phyloP scores from a whole-genome alignment of 64 coral and sea anemone genomes.

The Astreopora myriophthalma region DNA sequence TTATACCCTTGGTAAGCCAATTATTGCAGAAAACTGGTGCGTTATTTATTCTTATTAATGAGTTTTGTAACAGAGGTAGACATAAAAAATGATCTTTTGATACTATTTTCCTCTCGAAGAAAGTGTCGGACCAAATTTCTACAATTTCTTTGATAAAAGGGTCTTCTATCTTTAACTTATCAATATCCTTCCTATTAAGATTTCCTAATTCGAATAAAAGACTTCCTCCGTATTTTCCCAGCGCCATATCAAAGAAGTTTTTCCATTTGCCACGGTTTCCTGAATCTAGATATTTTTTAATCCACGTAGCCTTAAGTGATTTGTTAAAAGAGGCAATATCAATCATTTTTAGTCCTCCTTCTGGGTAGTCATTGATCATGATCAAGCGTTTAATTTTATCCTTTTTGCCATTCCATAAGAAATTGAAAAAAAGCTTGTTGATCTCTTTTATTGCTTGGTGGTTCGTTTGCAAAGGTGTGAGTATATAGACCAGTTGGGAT shows the following conservation, averaged over 20 bases:
- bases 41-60: not conserved
- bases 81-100: not conserved
- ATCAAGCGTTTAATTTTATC: conserved; percentile 36
- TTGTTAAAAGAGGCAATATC: conserved; percentile 24
- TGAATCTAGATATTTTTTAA: conserved; percentile 39
- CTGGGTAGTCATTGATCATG: conserved; percentile 24
- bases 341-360: conserved; percentile 33
- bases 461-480: not conserved
- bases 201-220: conserved; percentile 5
- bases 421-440: conserved; percentile 13
- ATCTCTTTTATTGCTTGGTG: not conserved
- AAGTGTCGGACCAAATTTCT: conserved; percentile 22
- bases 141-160: not conserved
- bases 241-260: conserved; percentile 21
- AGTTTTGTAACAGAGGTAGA: conserved; percentile 1
- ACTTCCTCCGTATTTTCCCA: not conserved
- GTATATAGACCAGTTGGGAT: conserved; percentile 27
- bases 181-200: not conserved
- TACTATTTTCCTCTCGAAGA: not conserved
- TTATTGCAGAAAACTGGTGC: not conserved
- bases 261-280: conserved; percentile 48
- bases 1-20: not conserved
- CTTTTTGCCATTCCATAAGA: conserved; percentile 30
- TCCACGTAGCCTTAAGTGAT: conserved; percentile 21
- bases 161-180: not conserved